phyloP scores from a whole-genome alignment of 2,888 invertebrate genomes.

The Didymodactylos carnosus region DNA sequence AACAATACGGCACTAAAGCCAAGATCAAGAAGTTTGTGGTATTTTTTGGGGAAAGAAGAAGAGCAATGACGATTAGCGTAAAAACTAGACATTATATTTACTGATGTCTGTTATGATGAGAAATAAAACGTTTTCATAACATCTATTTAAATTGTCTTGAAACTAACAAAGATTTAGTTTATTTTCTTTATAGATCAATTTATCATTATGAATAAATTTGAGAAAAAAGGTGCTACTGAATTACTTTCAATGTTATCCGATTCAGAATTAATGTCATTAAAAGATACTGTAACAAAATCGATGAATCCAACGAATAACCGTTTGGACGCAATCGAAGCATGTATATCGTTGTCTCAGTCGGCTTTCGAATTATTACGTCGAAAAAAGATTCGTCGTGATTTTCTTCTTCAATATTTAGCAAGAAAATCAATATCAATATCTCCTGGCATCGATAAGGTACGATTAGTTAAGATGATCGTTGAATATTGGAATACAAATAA shows the following conservation, averaged over 20 bases:
- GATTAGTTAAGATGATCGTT: no score
- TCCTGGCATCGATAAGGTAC: conserved; percentile 18
- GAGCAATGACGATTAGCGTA: no score
- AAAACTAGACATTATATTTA: no score
- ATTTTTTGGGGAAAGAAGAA: no score
- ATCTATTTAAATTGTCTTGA: no score
- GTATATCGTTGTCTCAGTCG: conserved; percentile 20
- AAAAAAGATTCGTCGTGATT: conserved; percentile 22
- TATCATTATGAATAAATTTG: background rate
- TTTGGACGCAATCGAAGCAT: conserved; percentile 24
- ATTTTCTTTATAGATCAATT: no score
- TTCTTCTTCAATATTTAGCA: conserved; percentile 22
- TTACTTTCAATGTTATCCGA: conserved; percentile 1
- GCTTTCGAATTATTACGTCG: conserved; percentile 21
- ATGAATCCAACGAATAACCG: background rate
- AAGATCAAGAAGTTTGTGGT: no score
- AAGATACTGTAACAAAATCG: conserved; percentile 16
- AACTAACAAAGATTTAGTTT: no score
- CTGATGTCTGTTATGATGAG: no score
- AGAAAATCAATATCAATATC: conserved; percentile 17
- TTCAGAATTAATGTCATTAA: conserved; percentile 14
- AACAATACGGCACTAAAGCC: no score
- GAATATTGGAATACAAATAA: no score
- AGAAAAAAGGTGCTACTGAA: background rate
- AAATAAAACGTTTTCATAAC: no score